phyloP scores from a whole-genome alignment of 2,797 vertebrate species.

The Sphenopsis melanotis region DNA sequence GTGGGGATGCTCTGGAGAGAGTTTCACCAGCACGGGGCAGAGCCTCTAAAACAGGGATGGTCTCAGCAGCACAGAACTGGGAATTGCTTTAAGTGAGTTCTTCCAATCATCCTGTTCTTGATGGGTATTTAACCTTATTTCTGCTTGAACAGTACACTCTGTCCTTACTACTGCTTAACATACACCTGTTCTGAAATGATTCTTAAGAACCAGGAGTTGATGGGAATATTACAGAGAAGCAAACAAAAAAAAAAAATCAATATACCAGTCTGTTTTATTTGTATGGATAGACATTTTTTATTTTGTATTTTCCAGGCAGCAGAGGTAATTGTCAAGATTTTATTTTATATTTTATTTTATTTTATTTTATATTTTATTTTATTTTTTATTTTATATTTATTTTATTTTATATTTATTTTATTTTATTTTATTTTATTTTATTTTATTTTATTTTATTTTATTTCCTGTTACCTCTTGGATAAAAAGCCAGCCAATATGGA shows the following conservation, averaged over 20 bases:
- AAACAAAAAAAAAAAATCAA: no score
- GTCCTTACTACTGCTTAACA: neutral
- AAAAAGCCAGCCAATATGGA: neutral
- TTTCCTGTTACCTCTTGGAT: neutral
- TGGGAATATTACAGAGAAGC: neutral
- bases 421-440: no score
- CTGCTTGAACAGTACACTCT: neutral
- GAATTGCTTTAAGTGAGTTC: neutral
- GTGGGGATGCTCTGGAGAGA: neutral
- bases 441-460: neutral
- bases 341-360: neutral
- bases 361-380: no score
- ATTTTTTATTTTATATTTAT: neutral
- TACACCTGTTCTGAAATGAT: neutral
- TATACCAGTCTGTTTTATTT: neutral
- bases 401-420: neutral
- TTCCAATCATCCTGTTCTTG: neutral
- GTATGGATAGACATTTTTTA: neutral
- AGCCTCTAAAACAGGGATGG: neutral
- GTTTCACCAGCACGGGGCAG: rapidly evolving
- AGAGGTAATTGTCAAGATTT: neutral
- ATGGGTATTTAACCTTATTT: neutral
- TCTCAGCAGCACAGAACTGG: neutral
- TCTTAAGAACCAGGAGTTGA: neutral
- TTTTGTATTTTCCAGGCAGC: neutral